These are phyloP conservation scores for Corythornis leucogaster DNA, from an alignment of 2,797 vertebrate species.

Conservation along the genomic window DNA sequence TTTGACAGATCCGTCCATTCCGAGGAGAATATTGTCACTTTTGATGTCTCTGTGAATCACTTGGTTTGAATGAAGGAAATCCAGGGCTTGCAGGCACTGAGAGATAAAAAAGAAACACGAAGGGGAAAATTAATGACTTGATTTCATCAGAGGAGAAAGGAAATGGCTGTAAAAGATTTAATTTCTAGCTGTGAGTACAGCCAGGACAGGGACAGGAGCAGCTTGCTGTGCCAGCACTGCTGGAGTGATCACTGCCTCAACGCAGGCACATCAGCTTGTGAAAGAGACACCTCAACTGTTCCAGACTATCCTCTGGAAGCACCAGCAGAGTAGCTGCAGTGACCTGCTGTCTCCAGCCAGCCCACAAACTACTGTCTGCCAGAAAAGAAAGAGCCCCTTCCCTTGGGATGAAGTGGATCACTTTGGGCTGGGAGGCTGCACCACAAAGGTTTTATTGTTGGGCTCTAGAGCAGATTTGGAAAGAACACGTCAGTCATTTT, in stretches of 20 bases:
- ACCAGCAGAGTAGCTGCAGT: neutral
- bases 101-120: neutral
- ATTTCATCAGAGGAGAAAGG: conserved; percentile 31
- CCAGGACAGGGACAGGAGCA: conserved; percentile 12
- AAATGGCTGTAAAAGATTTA: conserved; percentile 1
- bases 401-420: neutral
- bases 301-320: neutral
- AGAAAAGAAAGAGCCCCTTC: neutral
- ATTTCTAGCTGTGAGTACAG: conserved; percentile 14
- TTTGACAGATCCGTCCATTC: conserved; percentile 98
- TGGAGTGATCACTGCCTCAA: neutral
- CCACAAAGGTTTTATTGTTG: neutral
- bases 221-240: neutral
- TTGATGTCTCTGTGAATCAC: conserved; percentile 99
- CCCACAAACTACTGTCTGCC: neutral
- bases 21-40: conserved; percentile 97
- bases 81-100: conserved; percentile 97
- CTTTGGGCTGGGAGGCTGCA: neutral
- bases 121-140: neutral
- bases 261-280: conserved; percentile 9
- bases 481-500: neutral
- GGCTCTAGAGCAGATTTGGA: neutral
- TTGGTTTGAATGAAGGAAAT: conserved; percentile 98
- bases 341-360: neutral
- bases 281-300: neutral